A percentile compares a stretch with the other conserved stretches of the same genome.
phyloP scores from a whole-genome alignment of 2,797 vertebrate species.

The Caiman crocodilus region DNA sequence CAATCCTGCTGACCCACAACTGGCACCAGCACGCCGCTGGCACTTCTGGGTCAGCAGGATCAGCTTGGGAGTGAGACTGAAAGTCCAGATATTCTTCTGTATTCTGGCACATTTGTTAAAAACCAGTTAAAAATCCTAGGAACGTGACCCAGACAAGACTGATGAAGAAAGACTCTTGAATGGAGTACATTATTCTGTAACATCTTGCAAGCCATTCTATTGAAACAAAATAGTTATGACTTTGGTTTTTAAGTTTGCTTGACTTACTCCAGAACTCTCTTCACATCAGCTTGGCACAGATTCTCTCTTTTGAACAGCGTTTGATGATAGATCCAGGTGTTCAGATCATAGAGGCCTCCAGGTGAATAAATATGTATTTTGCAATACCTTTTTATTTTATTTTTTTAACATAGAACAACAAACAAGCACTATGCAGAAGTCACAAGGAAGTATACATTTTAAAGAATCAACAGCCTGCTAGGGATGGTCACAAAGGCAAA shows the following conservation, averaged over 20 bases:
- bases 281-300: background rate
- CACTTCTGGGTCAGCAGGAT: no score
- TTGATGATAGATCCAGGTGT: background rate
- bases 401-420: background rate
- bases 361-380: slow-evolving; percentile 7
- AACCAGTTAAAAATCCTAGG: slow-evolving; percentile 3
- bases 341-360: background rate
- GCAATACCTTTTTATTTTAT: background rate
- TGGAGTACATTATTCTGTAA: slow-evolving; percentile 50
- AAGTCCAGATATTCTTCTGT: slow-evolving; percentile 4
- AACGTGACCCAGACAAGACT: slow-evolving; percentile 51
- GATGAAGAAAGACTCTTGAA: slow-evolving; percentile 40
- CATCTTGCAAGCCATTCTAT: slow-evolving; percentile 52
- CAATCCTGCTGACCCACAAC: no score
- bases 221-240: slow-evolving; percentile 13
- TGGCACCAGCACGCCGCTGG: no score
- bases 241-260: background rate
- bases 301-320: background rate
- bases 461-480: background rate
- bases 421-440: background rate
- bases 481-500: background rate
- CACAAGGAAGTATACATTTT: background rate
- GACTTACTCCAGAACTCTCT: slow-evolving; percentile 16
- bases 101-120: background rate
- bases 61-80: background rate